Evolutionary conservation across 1,140 invertebrate genomes (phyloP).

Genomic region (Ephestia elutella): DNA sequence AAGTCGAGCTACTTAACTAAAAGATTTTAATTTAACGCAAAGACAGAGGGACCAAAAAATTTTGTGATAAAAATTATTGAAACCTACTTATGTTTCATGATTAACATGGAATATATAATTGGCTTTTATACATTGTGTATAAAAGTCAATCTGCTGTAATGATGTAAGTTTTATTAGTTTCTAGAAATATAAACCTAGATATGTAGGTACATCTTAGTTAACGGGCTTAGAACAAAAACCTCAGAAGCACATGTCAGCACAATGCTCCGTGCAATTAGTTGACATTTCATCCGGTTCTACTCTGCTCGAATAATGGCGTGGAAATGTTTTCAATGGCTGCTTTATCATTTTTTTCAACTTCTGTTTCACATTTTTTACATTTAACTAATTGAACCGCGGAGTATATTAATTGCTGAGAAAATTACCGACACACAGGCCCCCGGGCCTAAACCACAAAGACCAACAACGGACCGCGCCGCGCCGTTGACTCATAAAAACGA

Average conservation of each 20-base stretch:
- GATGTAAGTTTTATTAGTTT: too few relatives aligned
- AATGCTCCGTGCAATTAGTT: slow-evolving; percentile 37
- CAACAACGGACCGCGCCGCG: slow-evolving; percentile 29
- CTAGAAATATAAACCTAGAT: too few relatives aligned
- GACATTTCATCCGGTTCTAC: slow-evolving; percentile 36
- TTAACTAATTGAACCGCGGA: slow-evolving; percentile 49
- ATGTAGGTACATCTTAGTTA: too few relatives aligned
- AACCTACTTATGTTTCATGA: too few relatives aligned
- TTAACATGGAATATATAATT: too few relatives aligned
- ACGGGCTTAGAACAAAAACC: too few relatives aligned
- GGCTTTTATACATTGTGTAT: too few relatives aligned
- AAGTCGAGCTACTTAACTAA: too few relatives aligned
- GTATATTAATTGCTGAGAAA: slow-evolving; percentile 64
- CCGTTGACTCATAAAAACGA: slow-evolving; percentile 46
- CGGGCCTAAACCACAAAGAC: slow-evolving; percentile 52
- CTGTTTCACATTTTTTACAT: slow-evolving; percentile 54
- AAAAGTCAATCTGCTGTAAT: too few relatives aligned
- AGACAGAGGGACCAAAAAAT: too few relatives aligned
- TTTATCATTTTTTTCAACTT: slow-evolving; percentile 46
- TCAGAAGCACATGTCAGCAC: slow-evolving; percentile 37
- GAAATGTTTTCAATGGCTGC: slow-evolving; percentile 38
- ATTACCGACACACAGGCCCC: slow-evolving; percentile 42
- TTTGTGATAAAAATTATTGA: too few relatives aligned
- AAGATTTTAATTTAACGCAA: too few relatives aligned
- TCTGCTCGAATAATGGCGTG: slow-evolving; percentile 19